These are phyloP conservation scores for Osmerus eperlanus DNA, from an alignment of 2,113 vertebrate genomes.

Conservation along the genomic window DNA sequence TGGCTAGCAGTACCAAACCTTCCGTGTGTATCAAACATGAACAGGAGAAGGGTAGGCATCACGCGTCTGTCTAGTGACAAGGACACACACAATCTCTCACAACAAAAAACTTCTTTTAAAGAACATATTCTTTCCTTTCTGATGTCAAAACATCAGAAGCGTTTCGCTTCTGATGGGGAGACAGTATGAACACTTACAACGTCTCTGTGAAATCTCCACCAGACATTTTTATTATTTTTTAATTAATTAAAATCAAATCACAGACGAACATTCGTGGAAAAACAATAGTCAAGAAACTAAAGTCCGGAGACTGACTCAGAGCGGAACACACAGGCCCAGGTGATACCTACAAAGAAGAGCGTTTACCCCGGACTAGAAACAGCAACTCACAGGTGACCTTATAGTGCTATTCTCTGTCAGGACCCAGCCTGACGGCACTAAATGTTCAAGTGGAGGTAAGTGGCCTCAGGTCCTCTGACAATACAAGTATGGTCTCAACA, in stretches of 20 bases:
- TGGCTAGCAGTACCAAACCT: not conserved
- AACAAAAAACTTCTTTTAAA: not conserved
- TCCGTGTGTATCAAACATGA: not conserved
- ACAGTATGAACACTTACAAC: too few species aligned
- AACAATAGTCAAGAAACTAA: constrained; percentile 49
- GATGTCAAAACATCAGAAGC: not conserved
- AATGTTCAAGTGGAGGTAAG: constrained; percentile 87
- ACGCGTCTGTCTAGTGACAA: too few species aligned
- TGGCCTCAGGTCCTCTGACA: constrained; percentile 84
- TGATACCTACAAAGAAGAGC: constrained; percentile 73
- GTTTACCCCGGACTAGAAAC: constrained; percentile 76
- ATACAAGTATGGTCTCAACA: constrained; percentile 81
- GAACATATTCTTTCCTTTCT: not conserved
- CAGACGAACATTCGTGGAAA: not conserved
- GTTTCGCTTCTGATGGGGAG: too few species aligned
- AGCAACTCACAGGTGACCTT: constrained; percentile 77
- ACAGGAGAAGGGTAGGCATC: not conserved
- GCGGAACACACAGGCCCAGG: constrained; percentile 48
- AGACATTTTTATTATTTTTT: too few species aligned
- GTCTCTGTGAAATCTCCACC: too few species aligned
- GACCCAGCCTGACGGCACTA: constrained; percentile 80
- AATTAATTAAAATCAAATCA: too few species aligned
- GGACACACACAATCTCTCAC: not conserved
- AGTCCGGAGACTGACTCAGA: constrained; percentile 51
- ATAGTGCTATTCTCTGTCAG: constrained; percentile 89